Evolutionary conservation across 2,113 vertebrate genomes (phyloP), one percentile per base, ranked within the genome.

Genomic region (Typhlomys cinereus): DNA sequence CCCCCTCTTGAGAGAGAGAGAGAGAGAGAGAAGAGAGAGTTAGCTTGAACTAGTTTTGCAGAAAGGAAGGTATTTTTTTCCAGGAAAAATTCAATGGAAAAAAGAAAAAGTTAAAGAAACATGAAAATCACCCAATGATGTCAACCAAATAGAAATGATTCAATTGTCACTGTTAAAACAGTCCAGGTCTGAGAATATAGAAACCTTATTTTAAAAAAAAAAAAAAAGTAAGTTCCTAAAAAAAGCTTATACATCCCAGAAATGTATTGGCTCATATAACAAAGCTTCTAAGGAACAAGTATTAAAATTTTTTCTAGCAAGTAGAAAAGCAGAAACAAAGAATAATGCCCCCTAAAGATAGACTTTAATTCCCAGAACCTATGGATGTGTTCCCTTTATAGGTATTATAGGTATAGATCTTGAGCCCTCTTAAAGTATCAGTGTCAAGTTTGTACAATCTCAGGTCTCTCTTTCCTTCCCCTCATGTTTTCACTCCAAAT

Each of bases 161-260:
- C 44, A 62, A 80, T 48, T 46, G n/a, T n/a, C n/a, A n/a, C n/a
- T n/a, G n/a, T n/a, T n/a, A n/a, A n/a, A n/a, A n/a, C n/a, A 88
- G 76, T 39, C 44, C n/a, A 89, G 13, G 34, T 52, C 20, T 67
- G 92, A 50, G 25, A 31, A 50, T 76, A 81, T 36, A 54, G 3
- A 27, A 89, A 54, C 41, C 61, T 54, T 54, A 61, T 73, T n/a
- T n/a, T n/a, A n/a, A n/a, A n/a, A n/a, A n/a, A n/a, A n/a, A n/a
- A 85, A 86, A 86, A n/a, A 52, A 76, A 87, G 71, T 23, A 71
- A 83, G 18, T 61, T 48, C 75, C 41, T 39, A 75, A 84, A 88
- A 41, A 70, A 88, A 75, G 61, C 27, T 11, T 62, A 66, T 4
- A 64, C 71, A 76, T 57, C 14, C 66, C 61, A 62, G 14, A 89